Evolutionary conservation across 2,888 invertebrate species (phyloP), one percentile per base, ranked within the genome.

Genomic region (Pterobdella sp.): DNA sequence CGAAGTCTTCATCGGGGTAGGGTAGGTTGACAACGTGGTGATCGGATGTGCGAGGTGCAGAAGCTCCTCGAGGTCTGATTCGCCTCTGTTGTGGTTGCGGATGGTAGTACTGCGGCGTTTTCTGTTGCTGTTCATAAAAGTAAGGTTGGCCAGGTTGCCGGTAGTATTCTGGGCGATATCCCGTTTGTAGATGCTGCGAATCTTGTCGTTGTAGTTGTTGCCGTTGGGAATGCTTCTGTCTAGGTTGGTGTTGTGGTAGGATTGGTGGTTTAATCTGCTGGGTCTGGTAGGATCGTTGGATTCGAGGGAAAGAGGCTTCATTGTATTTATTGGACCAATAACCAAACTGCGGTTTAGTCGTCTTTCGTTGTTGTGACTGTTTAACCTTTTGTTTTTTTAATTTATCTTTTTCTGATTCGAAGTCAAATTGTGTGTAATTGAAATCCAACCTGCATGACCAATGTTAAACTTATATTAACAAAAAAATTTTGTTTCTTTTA

Each of bases 31-130:
- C 31, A 4, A 56, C n/a, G 18, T 56, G 68, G 60, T 68, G 60
- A 18, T 36, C 73, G 49, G 69, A 56, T 32, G 73, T 63, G 26
- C 73, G 56, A 4, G 73, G 73, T 10, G 73, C 52, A 29, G 73
- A 73, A 18, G 60, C 69, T 26, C 73, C 73, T 26, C 73, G 68
- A 14, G 49, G 68, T 63, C 63, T 56, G 60, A 63, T 22, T 65
- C 18, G 35, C 26, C 32, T 4, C 3, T 65, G 35, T 63, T 10
- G 26, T 34, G 26, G 34, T 34, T 34, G 32, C 3, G 14, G 29
- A 29, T 65, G 14, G 3, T 4, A 31, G 32, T 32, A 35, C 18
- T 65, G 32, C 18, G 26, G 35, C 18, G 14, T 29, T 7, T 32
- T 31, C 1, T 63, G 71, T 2, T 56, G 63, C n/a, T 52, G 49